A percentile compares a stretch with the other conserved stretches of the same genome.
phyloP scores from a whole-genome alignment of 2,888 invertebrate species.

The Troides aeacus region DNA sequence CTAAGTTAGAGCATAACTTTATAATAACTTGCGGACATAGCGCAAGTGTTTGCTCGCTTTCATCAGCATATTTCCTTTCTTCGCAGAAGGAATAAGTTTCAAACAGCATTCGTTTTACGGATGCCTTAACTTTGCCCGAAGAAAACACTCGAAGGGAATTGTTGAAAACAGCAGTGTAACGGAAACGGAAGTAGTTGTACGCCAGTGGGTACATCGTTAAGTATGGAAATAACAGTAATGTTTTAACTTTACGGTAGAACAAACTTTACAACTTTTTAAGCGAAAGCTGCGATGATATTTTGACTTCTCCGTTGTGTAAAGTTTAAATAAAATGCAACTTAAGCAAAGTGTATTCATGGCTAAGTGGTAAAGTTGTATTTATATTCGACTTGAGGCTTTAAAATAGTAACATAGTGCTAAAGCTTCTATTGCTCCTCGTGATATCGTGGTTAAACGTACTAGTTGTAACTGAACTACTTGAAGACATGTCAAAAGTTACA shows the following conservation, averaged over 20 bases:
- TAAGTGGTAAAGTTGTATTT: background rate
- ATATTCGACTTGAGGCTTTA: background rate
- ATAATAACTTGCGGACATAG: slow-evolving; percentile 4
- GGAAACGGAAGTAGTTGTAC: slow-evolving; percentile 22
- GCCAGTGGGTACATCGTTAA: slow-evolving; percentile 18
- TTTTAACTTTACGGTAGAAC: slow-evolving; percentile 13
- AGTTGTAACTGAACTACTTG: background rate
- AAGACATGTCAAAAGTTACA: background rate
- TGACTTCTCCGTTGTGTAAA: slow-evolving; percentile 4
- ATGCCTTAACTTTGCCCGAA: slow-evolving; percentile 18
- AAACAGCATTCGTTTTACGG: slow-evolving; percentile 22
- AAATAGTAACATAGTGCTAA: background rate
- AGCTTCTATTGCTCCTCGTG: background rate
- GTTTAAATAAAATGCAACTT: slow-evolving; percentile 4
- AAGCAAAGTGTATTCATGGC: background rate
- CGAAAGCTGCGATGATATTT: slow-evolving; percentile 13
- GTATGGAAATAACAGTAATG: slow-evolving; percentile 25
- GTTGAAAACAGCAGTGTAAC: slow-evolving; percentile 20
- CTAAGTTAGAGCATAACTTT: slow-evolving; percentile 14
- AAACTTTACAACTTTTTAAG: slow-evolving; percentile 16
- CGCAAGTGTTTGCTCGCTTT: slow-evolving; percentile 22
- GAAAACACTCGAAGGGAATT: slow-evolving; percentile 27
- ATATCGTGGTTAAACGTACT: background rate
- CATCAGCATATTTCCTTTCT: slow-evolving; percentile 23
- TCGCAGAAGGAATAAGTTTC: slow-evolving; percentile 20